Conservation (phyloP, 2,797 vertebrate genomes). For the Eurystomus glaucurus region DNA sequence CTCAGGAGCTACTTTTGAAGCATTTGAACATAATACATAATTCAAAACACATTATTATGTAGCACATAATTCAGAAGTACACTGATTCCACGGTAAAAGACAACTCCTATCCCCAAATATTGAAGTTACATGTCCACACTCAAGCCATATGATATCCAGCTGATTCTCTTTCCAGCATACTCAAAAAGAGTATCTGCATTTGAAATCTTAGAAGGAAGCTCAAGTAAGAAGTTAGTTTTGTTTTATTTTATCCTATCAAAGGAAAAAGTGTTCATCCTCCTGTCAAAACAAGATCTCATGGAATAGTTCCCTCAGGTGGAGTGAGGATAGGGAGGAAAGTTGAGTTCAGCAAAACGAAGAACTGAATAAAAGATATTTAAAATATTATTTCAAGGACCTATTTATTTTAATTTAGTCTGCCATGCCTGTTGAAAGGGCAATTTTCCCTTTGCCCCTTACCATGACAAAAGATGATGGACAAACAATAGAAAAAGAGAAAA, state of each 20-base stretch:
- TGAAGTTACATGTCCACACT: fast-evolving
- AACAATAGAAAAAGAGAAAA: slow-evolving; percentile 27
- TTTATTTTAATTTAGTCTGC: background rate
- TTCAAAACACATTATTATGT: background rate
- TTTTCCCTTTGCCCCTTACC: background rate
- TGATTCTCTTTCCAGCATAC: background rate
- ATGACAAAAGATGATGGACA: slow-evolving; percentile 3
- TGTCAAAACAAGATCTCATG: background rate
- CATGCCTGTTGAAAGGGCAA: background rate
- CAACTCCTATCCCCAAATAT: background rate
- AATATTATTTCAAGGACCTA: background rate
- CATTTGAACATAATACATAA: background rate
- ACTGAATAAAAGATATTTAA: background rate
- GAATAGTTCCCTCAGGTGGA: background rate
- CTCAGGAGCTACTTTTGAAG: background rate
- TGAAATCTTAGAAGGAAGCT: background rate
- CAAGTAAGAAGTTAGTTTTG: background rate
- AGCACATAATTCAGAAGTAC: background rate
- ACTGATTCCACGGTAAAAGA: background rate
- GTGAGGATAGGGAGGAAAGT: background rate
- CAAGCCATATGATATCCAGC: background rate
- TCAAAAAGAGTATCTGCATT: background rate
- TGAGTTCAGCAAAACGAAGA: background rate
- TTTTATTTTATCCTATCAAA: background rate
- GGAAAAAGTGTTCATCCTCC: background rate